Evolutionary conservation across 1,140 invertebrate genomes (phyloP).

Genomic region (Sweltsa coloradensis): DNA sequence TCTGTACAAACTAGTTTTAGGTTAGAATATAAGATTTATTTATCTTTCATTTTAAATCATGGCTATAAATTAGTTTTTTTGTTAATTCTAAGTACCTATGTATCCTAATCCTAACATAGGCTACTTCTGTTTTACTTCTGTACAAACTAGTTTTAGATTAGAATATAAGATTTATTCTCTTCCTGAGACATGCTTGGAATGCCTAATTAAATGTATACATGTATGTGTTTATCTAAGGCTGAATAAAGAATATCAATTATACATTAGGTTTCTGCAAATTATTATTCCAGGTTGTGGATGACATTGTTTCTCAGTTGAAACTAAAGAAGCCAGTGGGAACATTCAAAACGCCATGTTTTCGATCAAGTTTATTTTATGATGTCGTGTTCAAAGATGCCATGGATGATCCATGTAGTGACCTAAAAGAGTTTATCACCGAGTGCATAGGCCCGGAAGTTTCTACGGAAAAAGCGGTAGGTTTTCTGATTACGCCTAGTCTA

Average conservation of each 20-base stretch:
- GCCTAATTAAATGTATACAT: not conserved
- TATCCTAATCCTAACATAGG: no score
- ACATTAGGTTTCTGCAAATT: not conserved
- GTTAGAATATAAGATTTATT: no score
- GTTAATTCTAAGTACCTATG: no score
- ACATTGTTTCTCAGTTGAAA: conserved; percentile 41
- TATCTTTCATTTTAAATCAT: no score
- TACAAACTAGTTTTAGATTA: not conserved
- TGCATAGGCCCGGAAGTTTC: conserved; percentile 27
- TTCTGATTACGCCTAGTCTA: no score
- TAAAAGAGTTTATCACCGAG: conserved; percentile 53
- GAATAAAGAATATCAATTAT: not conserved
- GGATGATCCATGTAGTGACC: conserved; percentile 61
- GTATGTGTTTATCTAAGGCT: not conserved
- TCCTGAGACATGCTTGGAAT: not conserved
- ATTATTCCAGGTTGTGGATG: conserved; percentile 35
- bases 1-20: no score
- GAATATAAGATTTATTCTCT: not conserved
- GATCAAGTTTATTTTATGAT: conserved; percentile 57
- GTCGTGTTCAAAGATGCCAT: conserved; percentile 68
- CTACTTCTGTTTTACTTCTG: no score
- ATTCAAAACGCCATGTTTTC: conserved; percentile 50
- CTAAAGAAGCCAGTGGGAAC: conserved; percentile 36
- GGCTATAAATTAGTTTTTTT: no score
- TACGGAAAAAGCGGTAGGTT: conserved; percentile 18